These are phyloP conservation scores for Lagopus leucura DNA, from an alignment of 2,113 vertebrate genomes.

Conservation along the genomic window DNA sequence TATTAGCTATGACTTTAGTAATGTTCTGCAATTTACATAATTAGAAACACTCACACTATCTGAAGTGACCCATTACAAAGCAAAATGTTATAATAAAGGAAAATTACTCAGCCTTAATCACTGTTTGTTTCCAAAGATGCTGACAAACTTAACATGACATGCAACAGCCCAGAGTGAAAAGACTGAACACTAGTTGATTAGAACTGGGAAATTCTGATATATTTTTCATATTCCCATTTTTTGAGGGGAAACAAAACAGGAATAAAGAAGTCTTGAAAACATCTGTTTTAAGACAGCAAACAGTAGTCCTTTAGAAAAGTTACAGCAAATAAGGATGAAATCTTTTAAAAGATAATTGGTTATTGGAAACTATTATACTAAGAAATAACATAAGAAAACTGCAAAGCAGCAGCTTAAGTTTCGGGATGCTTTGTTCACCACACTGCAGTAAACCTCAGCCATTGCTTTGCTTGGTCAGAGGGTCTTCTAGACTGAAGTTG, in stretches of 20 bases:
- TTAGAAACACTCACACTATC: neutral
- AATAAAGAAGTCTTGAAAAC: neutral
- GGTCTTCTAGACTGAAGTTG: neutral
- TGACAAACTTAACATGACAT: neutral
- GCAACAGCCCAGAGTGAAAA: neutral
- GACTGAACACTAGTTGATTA: neutral
- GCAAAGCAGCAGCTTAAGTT: conserved; percentile 2
- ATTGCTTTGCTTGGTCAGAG: neutral
- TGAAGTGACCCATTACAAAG: neutral
- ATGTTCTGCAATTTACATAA: neutral
- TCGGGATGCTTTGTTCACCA: neutral
- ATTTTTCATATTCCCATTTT: neutral
- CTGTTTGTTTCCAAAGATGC: neutral
- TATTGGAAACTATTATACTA: neutral
- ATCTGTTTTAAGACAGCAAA: neutral
- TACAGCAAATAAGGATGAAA: neutral
- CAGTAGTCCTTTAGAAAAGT: neutral
- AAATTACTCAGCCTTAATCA: neutral
- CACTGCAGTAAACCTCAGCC: neutral
- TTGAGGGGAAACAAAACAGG: fast-evolving
- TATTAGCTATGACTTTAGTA: neutral
- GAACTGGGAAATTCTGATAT: neutral
- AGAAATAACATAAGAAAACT: neutral
- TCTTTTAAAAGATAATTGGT: neutral
- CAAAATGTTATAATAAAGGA: neutral